Base-by-base conservation (phyloP, 2,797 vertebrate genomes). In the Pangasius macronema region DNA sequence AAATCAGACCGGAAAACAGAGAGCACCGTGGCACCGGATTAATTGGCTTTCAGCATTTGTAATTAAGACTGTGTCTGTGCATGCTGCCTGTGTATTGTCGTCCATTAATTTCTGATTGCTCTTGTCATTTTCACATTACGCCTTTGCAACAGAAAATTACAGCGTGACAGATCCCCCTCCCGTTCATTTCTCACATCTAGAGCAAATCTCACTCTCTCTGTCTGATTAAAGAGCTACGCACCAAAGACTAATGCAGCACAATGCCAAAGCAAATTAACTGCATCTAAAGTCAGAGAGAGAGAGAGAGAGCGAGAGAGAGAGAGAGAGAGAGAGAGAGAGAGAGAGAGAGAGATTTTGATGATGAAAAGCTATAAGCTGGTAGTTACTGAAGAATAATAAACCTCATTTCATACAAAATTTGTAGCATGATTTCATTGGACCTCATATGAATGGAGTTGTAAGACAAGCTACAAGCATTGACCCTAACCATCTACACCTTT, bases 1-100 rank as follows among this genome's bases (percentile, higher is more conserved):
- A 91, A 94, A 95, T 92, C 93, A 92, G 93, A 94, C 91, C 91
- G 91, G 93, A 90, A 94, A 95, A 94, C 91, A 92, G 93, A 93
- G 93, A 92, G 90, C 87, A 68, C 87, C 88, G 91, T 93, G 92
- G 91, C 91, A 91, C 91, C 92, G 89, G 89, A 95, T 95, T 95
- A 94, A 95, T 95, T 95, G 93, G 92, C 92, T 93, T 91, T 93
- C 92, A 91, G 91, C 91, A 94, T 94, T 92, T 88, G 90, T 94
- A 94, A 96, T 95, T 94, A 95, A 94, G 92, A 91, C 87, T 82
- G 84, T 67, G 88, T 85, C 86, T 89, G 84, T 89, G 92, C 59
- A 82, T 91, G 91, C 89, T 92, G 90, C 88, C 89, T 88, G 90
- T 91, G 91, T 88, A 91, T 90, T 79, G 88, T 84, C 91, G 90